phyloP scores from a whole-genome alignment of 1,140 invertebrate species.

The Batillaria attramentaria region DNA sequence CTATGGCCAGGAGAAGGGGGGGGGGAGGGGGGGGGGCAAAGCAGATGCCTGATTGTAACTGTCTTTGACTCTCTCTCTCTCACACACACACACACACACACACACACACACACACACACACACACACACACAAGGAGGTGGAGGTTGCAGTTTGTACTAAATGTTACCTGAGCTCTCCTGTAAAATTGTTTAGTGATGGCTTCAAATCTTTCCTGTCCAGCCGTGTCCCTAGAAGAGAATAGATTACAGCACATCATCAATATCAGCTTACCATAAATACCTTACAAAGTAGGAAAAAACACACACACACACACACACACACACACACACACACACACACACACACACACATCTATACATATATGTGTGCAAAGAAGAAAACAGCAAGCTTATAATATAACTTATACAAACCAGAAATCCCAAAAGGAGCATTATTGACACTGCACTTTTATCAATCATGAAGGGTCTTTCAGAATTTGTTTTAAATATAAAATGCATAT shows the following conservation, averaged over 20 bases:
- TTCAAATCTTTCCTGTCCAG: constrained; percentile 63
- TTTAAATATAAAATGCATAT: neutral
- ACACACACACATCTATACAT: neutral
- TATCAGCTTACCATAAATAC: too few relatives aligned
- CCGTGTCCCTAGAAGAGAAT: constrained; percentile 73
- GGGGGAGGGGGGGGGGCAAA: too few relatives aligned
- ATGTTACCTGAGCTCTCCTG: too few relatives aligned
- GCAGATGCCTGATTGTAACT: neutral
- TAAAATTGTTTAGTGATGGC: constrained; percentile 35
- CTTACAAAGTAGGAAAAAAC: neutral
- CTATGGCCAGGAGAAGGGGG: too few relatives aligned
- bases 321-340: neutral
- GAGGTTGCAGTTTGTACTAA: too few relatives aligned
- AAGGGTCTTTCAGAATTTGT: too few relatives aligned
- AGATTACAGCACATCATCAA: neutral
- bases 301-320: neutral
- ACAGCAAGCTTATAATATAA: neutral
- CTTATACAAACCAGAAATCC: too few relatives aligned
- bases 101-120: constrained; percentile 1
- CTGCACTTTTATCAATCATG: too few relatives aligned
- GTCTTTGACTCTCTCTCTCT: neutral
- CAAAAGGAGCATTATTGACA: too few relatives aligned
- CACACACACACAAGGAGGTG: constrained; percentile 8
- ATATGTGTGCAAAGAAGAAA: neutral
- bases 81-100: neutral